These are phyloP conservation scores for Drosophila carrolli DNA, from an alignment of 1,140 invertebrate species.

Conservation along the genomic window DNA sequence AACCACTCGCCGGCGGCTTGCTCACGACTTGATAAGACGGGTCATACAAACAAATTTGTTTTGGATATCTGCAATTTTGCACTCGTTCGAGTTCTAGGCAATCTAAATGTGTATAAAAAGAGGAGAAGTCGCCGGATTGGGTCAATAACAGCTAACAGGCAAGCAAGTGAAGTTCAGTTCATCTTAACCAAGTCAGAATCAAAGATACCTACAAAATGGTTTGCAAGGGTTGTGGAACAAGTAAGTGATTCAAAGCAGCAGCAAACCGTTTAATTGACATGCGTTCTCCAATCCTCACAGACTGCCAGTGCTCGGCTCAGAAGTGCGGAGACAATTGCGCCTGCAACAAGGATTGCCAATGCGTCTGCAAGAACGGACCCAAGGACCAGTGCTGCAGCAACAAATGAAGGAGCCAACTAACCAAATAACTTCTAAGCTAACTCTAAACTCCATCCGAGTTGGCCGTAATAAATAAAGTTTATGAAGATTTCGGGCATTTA, in stretches of 20 bases:
- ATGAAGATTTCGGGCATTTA: constrained; percentile 35
- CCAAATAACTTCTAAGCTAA: constrained; percentile 23
- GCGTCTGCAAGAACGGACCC: constrained; percentile 65
- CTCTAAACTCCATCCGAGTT: constrained; percentile 21
- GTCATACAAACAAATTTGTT: constrained; percentile 32
- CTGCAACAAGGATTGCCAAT: constrained; percentile 62
- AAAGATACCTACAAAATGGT: constrained; percentile 40
- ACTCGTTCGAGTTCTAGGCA: constrained; percentile 30
- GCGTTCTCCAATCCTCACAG: constrained; percentile 26
- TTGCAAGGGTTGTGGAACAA: constrained; percentile 64
- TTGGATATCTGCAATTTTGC: constrained; percentile 52
- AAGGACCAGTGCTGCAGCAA: constrained; percentile 70
- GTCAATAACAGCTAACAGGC: constrained; percentile 33
- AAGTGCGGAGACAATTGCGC: constrained; percentile 64
- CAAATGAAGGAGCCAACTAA: constrained; percentile 44
- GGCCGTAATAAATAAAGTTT: constrained; percentile 38
- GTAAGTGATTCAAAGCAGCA: constrained; percentile 36
- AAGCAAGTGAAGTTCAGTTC: constrained; percentile 37
- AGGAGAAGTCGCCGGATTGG: constrained; percentile 1
- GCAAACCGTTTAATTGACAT: constrained; percentile 18
- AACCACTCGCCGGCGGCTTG: constrained; percentile 25
- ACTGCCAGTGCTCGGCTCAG: constrained; percentile 56
- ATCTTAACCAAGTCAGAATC: constrained; percentile 8
- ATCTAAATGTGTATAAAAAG: constrained; percentile 33
- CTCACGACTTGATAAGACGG: constrained; percentile 60